Base-by-base conservation (phyloP, 2,113 vertebrate species). In the Sinocyclocheilus maitianheensis region DNA sequence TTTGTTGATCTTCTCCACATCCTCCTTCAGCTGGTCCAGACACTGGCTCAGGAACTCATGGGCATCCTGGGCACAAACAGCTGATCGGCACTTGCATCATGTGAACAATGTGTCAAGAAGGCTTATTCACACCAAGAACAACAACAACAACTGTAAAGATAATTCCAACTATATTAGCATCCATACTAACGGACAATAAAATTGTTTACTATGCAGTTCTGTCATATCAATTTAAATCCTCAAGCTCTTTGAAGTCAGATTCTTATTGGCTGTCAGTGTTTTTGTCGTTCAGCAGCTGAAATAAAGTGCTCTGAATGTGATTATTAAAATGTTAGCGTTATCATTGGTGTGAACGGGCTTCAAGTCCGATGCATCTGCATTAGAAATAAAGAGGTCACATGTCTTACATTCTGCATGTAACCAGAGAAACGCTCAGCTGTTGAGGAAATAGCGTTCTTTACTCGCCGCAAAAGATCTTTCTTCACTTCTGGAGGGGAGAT, bases 11-110 rank as follows among this genome's bases (percentile, higher is more conserved):
- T 97, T 99, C 89, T 98, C 98, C 92, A 99, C 97, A 24, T 99
- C 98, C 12, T 99, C 98, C 90, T 99, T 99, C 80, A 99, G 92
- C 91, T 99, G 98, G 92, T 99, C 98, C 93, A 99, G 93, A 93
- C 98, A 99, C 92, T 99, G 98, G 91, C 98, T 98, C 92, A 99
- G 91, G 91, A 99, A 99, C 92, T 99, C 98, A 74, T 99, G 98
- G 65, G 98, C 98, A 90, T 99, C 98, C 98, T 99, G 86, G 2
- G 53, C 12, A 89, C 30, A 58, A 6, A 7, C 13, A 71, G 14
- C 11, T 43, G 34, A 40, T 79, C 20, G 10, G 13, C 30, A 75
- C 40, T 46, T 5, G 3, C 4, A 20, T 40, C 14, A 11, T 20
- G 37, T 5, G 8, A 71, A 71, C 34, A 71, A 18, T 14, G 14